These are phyloP conservation scores for Macropis europaea DNA, from an alignment of 2,888 invertebrate genomes.

Conservation along the genomic window DNA sequence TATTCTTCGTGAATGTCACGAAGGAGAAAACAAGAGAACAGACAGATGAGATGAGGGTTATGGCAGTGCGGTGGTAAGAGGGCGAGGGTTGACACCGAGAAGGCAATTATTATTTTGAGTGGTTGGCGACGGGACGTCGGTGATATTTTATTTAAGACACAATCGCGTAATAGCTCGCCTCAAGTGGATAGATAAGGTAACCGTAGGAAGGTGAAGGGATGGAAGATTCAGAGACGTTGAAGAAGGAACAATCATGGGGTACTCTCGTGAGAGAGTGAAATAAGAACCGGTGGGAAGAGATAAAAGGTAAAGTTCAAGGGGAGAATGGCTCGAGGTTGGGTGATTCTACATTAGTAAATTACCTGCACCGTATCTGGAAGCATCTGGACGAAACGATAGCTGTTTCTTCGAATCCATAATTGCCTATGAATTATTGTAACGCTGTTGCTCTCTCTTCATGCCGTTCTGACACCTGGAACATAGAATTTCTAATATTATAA, in stretches of 20 bases:
- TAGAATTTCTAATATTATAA: background rate
- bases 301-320: slow-evolving; percentile 56
- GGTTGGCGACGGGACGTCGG: slow-evolving; percentile 72
- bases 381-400: slow-evolving; percentile 9
- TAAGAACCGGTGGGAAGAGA: slow-evolving; percentile 39
- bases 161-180: slow-evolving; percentile 78
- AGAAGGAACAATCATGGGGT: slow-evolving; percentile 23
- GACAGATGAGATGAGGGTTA: background rate
- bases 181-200: slow-evolving; percentile 59
- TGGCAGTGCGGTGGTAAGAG: background rate
- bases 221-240: background rate
- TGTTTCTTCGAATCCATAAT: slow-evolving; percentile 17
- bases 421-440: slow-evolving; percentile 20
- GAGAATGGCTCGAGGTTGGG: slow-evolving; percentile 24
- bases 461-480: background rate
- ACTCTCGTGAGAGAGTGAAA: slow-evolving; percentile 25
- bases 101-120: slow-evolving; percentile 78
- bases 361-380: slow-evolving; percentile 40
- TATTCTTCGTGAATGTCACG: no score
- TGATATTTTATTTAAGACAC: slow-evolving; percentile 79
- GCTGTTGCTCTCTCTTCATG: background rate
- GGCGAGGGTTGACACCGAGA: slow-evolving; percentile 66
- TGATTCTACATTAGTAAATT: slow-evolving; percentile 75
- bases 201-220: background rate
- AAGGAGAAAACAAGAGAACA: slow-evolving; percentile 22